These are phyloP conservation scores for Sarcophaga carnaria DNA, from an alignment of 2,888 invertebrate genomes.

Conservation along the genomic window DNA sequence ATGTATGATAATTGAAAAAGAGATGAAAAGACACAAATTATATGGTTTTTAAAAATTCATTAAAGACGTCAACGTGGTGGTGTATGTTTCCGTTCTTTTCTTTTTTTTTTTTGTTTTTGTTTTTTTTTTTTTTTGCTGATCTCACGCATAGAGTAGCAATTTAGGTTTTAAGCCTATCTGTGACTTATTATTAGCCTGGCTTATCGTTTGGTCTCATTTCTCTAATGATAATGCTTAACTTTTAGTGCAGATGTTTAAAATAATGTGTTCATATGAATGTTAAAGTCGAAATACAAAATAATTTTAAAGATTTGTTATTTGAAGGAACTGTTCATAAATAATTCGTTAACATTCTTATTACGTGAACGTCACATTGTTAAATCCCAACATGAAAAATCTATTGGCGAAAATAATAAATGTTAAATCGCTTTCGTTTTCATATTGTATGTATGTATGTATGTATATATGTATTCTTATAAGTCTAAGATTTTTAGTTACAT, in stretches of 20 bases:
- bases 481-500: constrained; percentile 61
- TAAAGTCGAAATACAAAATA: neutral
- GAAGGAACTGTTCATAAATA: neutral
- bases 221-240: neutral
- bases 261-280: neutral
- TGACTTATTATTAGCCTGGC: constrained; percentile 29
- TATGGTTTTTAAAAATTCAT: no score
- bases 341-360: constrained; percentile 1
- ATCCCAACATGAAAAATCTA: constrained; percentile 61
- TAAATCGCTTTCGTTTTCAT: constrained; percentile 37
- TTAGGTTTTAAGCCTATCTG: neutral
- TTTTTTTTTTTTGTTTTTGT: no score
- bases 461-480: constrained; percentile 25
- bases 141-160: constrained; percentile 5
- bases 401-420: constrained; percentile 60
- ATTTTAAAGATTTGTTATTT: neutral
- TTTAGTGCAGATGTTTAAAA: neutral
- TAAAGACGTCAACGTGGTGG: no score
- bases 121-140: neutral
- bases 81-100: no score
- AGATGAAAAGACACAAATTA: no score
- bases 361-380: constrained; percentile 73
- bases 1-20: neutral
- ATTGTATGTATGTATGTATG: neutral
- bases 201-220: constrained; percentile 14